Percentiles rank a stretch among this genome's conserved stretches.
Conservation (phyloP, 2,888 invertebrate genomes). For the Metellina segmentata region DNA sequence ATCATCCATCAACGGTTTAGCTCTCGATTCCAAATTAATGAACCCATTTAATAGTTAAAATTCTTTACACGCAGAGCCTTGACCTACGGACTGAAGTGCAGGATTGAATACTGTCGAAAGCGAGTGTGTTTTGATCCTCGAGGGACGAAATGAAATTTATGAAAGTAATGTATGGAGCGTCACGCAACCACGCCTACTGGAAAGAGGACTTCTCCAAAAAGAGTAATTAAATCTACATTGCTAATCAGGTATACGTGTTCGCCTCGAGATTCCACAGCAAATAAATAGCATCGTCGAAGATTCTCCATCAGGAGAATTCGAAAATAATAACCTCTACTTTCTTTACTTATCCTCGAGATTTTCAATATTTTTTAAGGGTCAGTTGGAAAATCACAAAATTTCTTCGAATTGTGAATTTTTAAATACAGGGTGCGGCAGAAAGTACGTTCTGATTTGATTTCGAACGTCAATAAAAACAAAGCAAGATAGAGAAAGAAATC, state of each 20-base stretch:
- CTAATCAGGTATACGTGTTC: neutral
- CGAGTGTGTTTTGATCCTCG: neutral
- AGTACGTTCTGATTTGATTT: too few relatives aligned
- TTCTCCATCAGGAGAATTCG: too few relatives aligned
- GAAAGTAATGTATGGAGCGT: constrained; percentile 18
- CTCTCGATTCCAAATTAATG: neutral
- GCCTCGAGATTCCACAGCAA: neutral
- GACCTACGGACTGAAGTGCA: neutral
- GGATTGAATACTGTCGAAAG: neutral
- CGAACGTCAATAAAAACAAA: too few relatives aligned
- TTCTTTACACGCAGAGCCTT: neutral
- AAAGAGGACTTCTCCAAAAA: neutral
- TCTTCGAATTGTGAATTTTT: too few relatives aligned
- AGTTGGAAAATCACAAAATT: too few relatives aligned
- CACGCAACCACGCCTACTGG: neutral
- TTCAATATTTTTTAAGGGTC: too few relatives aligned
- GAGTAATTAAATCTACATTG: constrained; percentile 10
- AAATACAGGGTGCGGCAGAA: too few relatives aligned
- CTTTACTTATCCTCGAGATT: too few relatives aligned
- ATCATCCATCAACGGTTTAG: neutral
- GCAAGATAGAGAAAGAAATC: too few relatives aligned
- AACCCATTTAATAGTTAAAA: neutral
- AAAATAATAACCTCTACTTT: too few relatives aligned
- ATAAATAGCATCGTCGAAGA: too few relatives aligned
- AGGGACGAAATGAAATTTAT: neutral